phyloP scores from a whole-genome alignment of 2,797 vertebrate genomes.

The Rhodeus uyekii region DNA sequence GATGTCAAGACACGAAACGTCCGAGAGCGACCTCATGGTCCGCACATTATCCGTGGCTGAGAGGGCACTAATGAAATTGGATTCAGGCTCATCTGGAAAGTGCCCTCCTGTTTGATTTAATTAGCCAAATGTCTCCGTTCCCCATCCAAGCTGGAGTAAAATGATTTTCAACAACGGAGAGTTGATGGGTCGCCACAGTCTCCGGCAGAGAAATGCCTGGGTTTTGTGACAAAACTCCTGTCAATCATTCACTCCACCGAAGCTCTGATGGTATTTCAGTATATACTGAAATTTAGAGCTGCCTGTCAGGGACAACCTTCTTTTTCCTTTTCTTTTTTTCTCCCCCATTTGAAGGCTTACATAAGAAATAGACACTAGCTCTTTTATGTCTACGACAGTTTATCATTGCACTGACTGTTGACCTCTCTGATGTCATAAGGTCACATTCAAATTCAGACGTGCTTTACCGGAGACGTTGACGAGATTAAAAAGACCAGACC shows the following conservation, averaged over 20 bases:
- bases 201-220: constrained; percentile 6
- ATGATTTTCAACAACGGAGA: constrained; percentile 60
- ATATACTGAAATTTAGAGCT: background rate
- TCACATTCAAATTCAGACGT: constrained; percentile 5
- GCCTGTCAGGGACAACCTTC: background rate
- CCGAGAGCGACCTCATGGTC: constrained; percentile 37
- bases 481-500: constrained; percentile 30
- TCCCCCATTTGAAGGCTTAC: background rate
- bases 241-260: constrained; percentile 7
- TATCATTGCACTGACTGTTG: constrained; percentile 17
- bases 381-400: constrained; percentile 9
- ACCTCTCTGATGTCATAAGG: constrained; percentile 18
- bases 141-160: constrained; percentile 37
- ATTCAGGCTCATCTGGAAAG: constrained; percentile 67
- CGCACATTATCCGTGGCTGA: constrained; percentile 61
- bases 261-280: background rate
- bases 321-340: background rate
- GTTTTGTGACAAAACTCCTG: constrained; percentile 33
- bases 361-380: background rate
- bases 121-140: constrained; percentile 53
- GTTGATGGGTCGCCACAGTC: constrained; percentile 55
- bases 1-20: constrained; percentile 43
- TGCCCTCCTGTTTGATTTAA: constrained; percentile 55
- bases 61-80: constrained; percentile 68
- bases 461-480: background rate